These are phyloP conservation scores for Zygogramma bicolorata DNA, from an alignment of 2,888 invertebrate species.

Conservation along the genomic window DNA sequence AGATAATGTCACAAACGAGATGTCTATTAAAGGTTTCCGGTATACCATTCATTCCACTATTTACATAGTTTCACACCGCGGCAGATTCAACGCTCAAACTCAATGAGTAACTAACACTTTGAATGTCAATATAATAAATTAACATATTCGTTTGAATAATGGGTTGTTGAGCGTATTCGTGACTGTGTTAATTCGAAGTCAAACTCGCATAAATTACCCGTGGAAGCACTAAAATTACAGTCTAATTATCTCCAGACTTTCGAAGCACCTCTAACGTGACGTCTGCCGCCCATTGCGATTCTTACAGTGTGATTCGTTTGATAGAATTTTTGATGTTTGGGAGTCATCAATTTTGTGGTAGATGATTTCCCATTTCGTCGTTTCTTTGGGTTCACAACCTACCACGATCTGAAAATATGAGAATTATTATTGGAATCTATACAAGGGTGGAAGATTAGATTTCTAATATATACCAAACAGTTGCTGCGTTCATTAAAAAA, in stretches of 20 bases:
- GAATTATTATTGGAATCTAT: too few relatives aligned
- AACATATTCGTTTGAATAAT: slow-evolving; percentile 20
- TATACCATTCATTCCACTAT: not conserved
- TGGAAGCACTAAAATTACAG: slow-evolving; percentile 9
- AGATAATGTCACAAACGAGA: not conserved
- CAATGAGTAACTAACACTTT: slow-evolving; percentile 15
- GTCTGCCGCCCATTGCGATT: slow-evolving; percentile 6
- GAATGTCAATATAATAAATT: slow-evolving; percentile 22
- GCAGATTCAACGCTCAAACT: not conserved
- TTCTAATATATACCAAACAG: too few relatives aligned
- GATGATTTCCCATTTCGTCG: not conserved
- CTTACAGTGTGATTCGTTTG: slow-evolving; percentile 1
- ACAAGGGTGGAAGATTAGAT: too few relatives aligned
- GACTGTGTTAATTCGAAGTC: slow-evolving; percentile 18
- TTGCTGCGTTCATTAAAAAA: too few relatives aligned
- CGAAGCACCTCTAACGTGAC: slow-evolving; percentile 7
- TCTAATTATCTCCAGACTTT: slow-evolving; percentile 18
- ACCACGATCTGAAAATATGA: too few relatives aligned
- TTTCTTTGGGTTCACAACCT: too few relatives aligned
- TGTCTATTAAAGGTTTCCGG: not conserved
- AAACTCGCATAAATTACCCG: slow-evolving; percentile 20
- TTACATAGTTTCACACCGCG: not conserved
- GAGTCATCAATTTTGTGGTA: too few relatives aligned
- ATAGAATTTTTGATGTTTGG: not conserved
- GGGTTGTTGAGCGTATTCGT: slow-evolving; percentile 16